Evolutionary conservation across 2,888 invertebrate genomes (phyloP), one percentile per base, ranked within the genome.

Genomic region (Zaprionus bogoriensis): DNA sequence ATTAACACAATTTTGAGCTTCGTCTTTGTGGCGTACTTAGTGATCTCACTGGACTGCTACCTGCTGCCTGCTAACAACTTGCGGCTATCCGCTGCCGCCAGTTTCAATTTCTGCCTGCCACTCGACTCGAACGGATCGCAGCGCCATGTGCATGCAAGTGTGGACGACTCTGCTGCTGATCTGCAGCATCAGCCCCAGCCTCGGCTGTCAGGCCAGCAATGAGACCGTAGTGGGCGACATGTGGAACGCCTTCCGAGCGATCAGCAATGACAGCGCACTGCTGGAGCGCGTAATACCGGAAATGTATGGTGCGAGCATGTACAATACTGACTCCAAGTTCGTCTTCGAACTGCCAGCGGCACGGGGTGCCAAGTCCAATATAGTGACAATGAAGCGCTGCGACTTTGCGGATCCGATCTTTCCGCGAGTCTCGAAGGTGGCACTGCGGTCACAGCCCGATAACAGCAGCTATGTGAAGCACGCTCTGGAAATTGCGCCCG

Each of bases 381-480:
- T 85, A 46, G 25, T 87, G 4, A 77, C 65, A 17, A 89, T 90
- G 84, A 72, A 77, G 14, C 81, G 89, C 17, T 88, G 78, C 36
- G 89, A 89, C 61, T 90, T 91, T 58, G 57, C 63, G 22, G 69
- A 77, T 17, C 90, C 91, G 3, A 81, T 80, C 27, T 91, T 90
- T 72, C 91, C 91, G 9, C 90, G 65, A 64, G 91, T 7, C 68
- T 65, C 19, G 23, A 19, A 5, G 10, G 23, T 46, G 30, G 36
- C n/a, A 6, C 23, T 7, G 20, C n/a, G 12, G 48, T 20, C 51
- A n/a, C 6, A 25, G 4, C 23, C 47, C 10, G 51, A 54, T 4
- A 50, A 14, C 4, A 32, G 45, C 3, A 25, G 6, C 3, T 12
- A 41, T 27, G 62, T 84, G 3, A 84, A 79, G 62, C 58, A 78